Evolutionary conservation across 2,113 vertebrate species (phyloP).

Genomic region (Vulpes lagopus): DNA sequence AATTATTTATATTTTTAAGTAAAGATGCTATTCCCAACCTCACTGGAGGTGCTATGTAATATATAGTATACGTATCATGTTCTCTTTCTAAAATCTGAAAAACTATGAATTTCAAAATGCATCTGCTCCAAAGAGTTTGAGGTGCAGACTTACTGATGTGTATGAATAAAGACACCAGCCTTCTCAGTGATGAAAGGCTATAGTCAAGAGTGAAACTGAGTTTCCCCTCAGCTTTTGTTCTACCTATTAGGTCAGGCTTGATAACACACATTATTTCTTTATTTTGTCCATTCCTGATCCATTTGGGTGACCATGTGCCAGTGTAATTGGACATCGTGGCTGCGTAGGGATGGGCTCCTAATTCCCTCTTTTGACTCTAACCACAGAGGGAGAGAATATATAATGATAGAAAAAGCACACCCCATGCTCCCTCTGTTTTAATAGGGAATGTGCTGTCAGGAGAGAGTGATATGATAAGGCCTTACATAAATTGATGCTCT

Average conservation of each 20-base stretch:
- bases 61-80: neutral
- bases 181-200: neutral
- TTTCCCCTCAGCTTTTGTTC: neutral
- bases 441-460: neutral
- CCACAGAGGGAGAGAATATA: slow-evolving; percentile 39
- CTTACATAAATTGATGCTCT: slow-evolving; percentile 51
- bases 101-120: neutral
- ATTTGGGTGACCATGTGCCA: neutral
- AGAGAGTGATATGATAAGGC: slow-evolving; percentile 20
- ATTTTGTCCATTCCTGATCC: neutral
- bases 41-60: neutral
- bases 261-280: neutral
- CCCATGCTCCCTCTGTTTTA: neutral
- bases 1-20: neutral
- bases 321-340: neutral
- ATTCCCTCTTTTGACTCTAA: slow-evolving; percentile 14
- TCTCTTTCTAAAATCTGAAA: neutral
- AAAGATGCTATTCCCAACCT: too few species aligned
- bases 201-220: neutral
- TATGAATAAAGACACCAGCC: slow-evolving; percentile 10
- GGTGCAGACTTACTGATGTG: neutral
- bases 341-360: neutral
- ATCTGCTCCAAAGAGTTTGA: neutral
- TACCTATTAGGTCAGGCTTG: neutral
- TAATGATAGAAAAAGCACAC: neutral